Base-by-base conservation (phyloP, 2,797 vertebrate genomes). In the Crax fasciolata region DNA sequence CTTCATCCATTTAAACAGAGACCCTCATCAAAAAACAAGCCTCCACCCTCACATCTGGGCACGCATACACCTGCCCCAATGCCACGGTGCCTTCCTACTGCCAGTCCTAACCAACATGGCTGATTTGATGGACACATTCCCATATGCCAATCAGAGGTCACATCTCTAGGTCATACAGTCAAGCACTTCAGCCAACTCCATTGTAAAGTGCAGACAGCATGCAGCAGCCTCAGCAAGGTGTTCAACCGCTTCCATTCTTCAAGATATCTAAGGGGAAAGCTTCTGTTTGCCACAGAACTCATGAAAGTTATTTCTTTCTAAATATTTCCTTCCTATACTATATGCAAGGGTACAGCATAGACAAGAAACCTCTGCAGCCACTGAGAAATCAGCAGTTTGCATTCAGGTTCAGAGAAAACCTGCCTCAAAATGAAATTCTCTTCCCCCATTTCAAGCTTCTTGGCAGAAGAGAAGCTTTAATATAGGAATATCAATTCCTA, bases 171-270 rank as follows among this genome's bases (percentile, higher is more conserved):
- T 77, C 68, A 30, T 17, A 54, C n/a, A 65, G 35, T 12, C 51
- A 68, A 81, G 13, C 38, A 77, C 68, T 27, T 66, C 38, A 39
- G 24, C 25, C 35, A 78, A 75, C 83, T 57, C n/a, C 30, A 32
- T 4, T 43, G 38, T 63, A 70, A 57, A 0, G 1, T 27, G 43
- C 32, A 71, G 62, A 46, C 28, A 41, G n/a, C 46, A 32, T 11
- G 5, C 6, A 72, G 32, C 7, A 32, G 20, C 14, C 41, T 30
- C 54, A 28, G 8, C 9, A 8, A 62, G 30, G 48, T 62, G 48
- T 66, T 46, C 73, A 90, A 23, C 25, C 32, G 46, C 55, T 82
- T 71, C 82, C 38, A 65, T 66, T 93, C 51, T 68, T 85, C 57
- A 77, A 66, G 57, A 11, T 6, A 6, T 11, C 41, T 51, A 70